Evolutionary conservation across 2,888 invertebrate genomes (phyloP).

Genomic region (Polymixis flavicincta): DNA sequence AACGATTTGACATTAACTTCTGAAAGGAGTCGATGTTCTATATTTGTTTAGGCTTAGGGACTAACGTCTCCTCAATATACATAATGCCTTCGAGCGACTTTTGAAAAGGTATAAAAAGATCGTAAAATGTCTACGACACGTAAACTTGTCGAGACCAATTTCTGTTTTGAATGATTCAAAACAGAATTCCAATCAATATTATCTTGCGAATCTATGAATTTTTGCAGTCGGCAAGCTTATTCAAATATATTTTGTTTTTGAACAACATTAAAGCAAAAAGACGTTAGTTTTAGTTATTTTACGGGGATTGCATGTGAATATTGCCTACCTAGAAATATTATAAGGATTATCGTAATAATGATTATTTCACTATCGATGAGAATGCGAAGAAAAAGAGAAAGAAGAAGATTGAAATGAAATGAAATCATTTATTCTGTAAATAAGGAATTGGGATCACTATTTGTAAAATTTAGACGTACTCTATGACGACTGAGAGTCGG

Average conservation of each 20-base stretch:
- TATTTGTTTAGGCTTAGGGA: constrained; percentile 52
- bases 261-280: background rate
- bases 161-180: constrained; percentile 55
- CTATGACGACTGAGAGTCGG: background rate
- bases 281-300: background rate
- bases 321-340: background rate
- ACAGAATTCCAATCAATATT: constrained; percentile 60
- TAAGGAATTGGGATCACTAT: no score
- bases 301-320: background rate
- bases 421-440: no score
- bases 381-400: background rate
- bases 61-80: constrained; percentile 45
- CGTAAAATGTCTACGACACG: constrained; percentile 55
- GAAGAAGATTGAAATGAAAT: background rate
- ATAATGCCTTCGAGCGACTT: constrained; percentile 54
- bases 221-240: constrained; percentile 11
- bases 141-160: constrained; percentile 39
- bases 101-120: constrained; percentile 59
- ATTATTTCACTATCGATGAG: background rate
- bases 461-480: background rate
- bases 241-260: background rate
- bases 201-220: constrained; percentile 33
- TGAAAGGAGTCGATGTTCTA: constrained; percentile 44
- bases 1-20: constrained; percentile 67
- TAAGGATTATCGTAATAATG: background rate